These are phyloP conservation scores for Pituophis catenifer DNA, from an alignment of 2,113 vertebrate species.

Conservation along the genomic window DNA sequence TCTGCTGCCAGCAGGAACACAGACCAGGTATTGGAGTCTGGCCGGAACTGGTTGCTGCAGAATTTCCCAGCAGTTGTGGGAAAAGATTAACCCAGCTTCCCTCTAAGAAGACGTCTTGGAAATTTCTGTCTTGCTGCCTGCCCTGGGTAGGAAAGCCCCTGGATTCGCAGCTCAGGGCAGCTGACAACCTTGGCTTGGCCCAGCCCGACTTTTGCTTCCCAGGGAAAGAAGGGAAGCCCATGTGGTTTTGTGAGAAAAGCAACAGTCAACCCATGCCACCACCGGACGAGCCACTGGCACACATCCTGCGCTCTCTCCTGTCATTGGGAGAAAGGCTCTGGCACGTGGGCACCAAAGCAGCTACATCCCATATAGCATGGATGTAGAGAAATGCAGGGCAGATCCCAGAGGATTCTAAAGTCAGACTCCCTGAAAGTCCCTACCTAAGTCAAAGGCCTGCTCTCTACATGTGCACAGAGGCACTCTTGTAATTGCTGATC, in stretches of 20 bases:
- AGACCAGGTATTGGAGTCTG: not conserved
- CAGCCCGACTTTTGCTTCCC: not conserved
- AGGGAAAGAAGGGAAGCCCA: too few species aligned
- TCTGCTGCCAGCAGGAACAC: not conserved
- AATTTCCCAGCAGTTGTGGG: not conserved
- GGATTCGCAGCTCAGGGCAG: not conserved
- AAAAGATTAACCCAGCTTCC: not conserved
- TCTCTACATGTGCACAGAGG: not conserved
- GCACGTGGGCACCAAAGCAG: too few species aligned
- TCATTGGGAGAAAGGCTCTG: too few species aligned
- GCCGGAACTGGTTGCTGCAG: not conserved
- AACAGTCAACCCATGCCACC: not conserved
- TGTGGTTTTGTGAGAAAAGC: not conserved
- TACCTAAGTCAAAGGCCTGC: not conserved
- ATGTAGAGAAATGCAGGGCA: not conserved
- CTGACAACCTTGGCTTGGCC: not conserved
- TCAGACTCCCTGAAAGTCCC: not conserved
- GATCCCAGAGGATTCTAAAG: not conserved
- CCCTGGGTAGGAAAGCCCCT: not conserved
- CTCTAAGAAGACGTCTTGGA: not conserved
- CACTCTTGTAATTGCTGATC: not conserved
- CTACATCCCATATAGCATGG: too few species aligned
- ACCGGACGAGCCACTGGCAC: not conserved
- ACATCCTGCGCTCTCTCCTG: too few species aligned
- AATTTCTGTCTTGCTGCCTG: not conserved